Evolutionary conservation across 2,888 invertebrate genomes (phyloP).

Genomic region (Synanthedon vespiformis): DNA sequence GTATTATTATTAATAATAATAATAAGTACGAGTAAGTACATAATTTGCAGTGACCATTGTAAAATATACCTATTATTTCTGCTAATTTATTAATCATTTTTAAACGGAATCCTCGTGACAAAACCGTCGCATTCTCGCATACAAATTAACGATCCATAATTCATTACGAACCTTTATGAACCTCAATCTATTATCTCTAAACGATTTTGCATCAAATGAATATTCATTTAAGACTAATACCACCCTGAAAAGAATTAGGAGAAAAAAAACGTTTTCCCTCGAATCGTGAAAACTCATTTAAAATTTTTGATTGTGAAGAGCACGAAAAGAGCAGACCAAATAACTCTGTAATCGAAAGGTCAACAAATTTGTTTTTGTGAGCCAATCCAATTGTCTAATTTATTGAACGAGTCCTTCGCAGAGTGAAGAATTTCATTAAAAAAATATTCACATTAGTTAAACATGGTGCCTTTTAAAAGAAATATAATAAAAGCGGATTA

Average conservation of each 20-base stretch:
- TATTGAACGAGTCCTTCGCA: slow-evolving; percentile 7
- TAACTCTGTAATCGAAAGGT: slow-evolving; percentile 38
- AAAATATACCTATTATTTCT: neutral
- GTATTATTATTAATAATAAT: too few species aligned
- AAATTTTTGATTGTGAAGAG: slow-evolving; percentile 60
- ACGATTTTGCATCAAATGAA: slow-evolving; percentile 64
- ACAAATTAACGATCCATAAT: slow-evolving; percentile 49
- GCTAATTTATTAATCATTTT: slow-evolving; percentile 25
- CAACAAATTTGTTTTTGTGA: slow-evolving; percentile 34
- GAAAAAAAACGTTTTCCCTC: slow-evolving; percentile 39
- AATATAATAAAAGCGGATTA: too few species aligned
- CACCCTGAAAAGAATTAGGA: slow-evolving; percentile 57
- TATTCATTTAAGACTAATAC: slow-evolving; percentile 66
- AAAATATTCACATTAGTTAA: too few species aligned
- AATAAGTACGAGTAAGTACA: too few species aligned
- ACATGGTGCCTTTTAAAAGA: too few species aligned
- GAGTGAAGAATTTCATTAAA: slow-evolving; percentile 8
- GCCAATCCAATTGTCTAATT: slow-evolving; percentile 21
- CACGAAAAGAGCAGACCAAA: slow-evolving; percentile 15
- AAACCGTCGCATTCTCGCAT: slow-evolving; percentile 34
- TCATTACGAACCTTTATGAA: slow-evolving; percentile 50
- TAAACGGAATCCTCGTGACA: slow-evolving; percentile 18
- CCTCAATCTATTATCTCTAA: slow-evolving; percentile 66
- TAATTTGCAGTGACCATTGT: too few species aligned
- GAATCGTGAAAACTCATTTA: slow-evolving; percentile 57